A percentile compares a stretch with the other conserved stretches of the same genome.
These are phyloP conservation scores for Melikaiella ostensackeni DNA, from an alignment of 2,888 invertebrate genomes.

Conservation along the genomic window DNA sequence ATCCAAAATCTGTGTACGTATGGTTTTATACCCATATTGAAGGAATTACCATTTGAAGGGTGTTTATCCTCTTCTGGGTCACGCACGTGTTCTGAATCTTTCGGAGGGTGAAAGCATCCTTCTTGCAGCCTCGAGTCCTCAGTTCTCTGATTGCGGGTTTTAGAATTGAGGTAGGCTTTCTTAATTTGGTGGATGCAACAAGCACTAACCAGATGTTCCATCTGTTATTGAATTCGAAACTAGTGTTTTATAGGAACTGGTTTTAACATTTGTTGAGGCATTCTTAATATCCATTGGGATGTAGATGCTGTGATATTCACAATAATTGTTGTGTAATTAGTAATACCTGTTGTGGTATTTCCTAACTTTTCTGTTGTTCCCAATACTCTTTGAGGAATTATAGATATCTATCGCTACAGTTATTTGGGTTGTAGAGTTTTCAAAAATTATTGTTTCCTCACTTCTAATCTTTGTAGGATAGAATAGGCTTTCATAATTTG, in stretches of 20 bases:
- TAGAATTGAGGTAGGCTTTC: background rate
- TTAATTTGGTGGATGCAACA: background rate
- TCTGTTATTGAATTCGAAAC: background rate
- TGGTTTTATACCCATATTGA: slow-evolving; percentile 26
- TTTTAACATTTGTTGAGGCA: no score
- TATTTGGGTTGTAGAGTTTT: no score
- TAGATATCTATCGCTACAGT: no score
- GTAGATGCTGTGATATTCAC: no score
- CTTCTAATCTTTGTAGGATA: no score
- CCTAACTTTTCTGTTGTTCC: no score
- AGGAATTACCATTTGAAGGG: background rate
- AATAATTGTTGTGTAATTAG: no score
- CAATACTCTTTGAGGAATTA: no score
- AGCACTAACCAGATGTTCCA: background rate
- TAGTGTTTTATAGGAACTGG: no score
- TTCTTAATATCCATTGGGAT: no score
- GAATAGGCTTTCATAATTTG: background rate
- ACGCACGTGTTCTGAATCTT: slow-evolving; percentile 18
- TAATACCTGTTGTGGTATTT: no score
- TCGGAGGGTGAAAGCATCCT: background rate
- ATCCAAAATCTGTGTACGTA: slow-evolving; percentile 7
- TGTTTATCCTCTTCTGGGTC: slow-evolving; percentile 5
- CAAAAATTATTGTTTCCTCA: no score
- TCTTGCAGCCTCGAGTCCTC: background rate
- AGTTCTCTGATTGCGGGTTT: background rate